Evolutionary conservation across 2,888 invertebrate species (phyloP), one percentile per base, ranked within the genome.

Genomic region (Acanthacorydalis orientalis): DNA sequence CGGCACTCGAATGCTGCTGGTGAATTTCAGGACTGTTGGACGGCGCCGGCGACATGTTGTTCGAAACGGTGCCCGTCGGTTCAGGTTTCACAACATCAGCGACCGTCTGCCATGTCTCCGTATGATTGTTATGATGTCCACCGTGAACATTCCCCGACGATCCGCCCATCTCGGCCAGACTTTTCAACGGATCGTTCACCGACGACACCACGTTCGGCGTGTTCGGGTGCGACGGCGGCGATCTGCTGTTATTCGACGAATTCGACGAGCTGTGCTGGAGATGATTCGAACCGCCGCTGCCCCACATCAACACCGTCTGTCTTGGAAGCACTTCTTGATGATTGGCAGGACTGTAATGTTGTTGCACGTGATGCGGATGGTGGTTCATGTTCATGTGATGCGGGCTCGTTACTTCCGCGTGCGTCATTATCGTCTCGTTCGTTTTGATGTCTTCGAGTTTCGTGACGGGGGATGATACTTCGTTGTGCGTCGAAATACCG

Each of bases 291-390:
- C 46, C 46, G 15, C 47, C 72, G 51, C 77, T 72, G 16, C 90
- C 91, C 91, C 91, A 92, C 91, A 92, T 91, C 40, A 92, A 74
- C 47, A 91, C 92, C 10, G 91, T 92, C 66, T 92, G 91, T 41
- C 92, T 71, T 1, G 84, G 81, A 53, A 78, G 70, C 57, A 78
- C 79, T 47, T 75, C 68, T 52, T 52, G 34, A 16, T 54, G 54
- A 57, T 56, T 37, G n/a, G 14, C 37, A 37, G 37, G 37, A 37
- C 37, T 37, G 9, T 46, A 35, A 31, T 46, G 46, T n/a, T 46
- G 34, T 57, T 58, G 31, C 49, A 53, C 10, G 59, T 56, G 44
- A 53, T 56, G 11, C 57, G 58, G 35, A 12, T 44, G 23, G 38
- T 41, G 7, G 54, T 50, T 49, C 55, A 56, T 35, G 51, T 51